Percentiles rank a stretch among this genome's conserved stretches.
Conservation (phyloP, 2,797 vertebrate species). For the Prunella strophiata region DNA sequence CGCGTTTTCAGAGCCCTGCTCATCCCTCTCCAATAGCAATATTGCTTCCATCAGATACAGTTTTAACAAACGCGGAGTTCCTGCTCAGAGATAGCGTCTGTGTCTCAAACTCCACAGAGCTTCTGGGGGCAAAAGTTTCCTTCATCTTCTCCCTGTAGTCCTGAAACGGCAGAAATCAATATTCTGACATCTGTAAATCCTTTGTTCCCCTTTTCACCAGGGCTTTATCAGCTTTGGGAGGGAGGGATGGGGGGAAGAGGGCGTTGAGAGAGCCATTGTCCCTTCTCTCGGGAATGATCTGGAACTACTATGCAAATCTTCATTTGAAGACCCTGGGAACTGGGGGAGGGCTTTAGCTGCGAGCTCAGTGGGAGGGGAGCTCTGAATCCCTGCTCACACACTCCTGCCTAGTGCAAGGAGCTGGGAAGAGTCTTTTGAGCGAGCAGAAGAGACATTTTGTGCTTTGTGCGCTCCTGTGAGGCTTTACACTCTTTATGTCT, state of each 20-base stretch:
- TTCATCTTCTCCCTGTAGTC: neutral
- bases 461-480: neutral
- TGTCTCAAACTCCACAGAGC: constrained; percentile 38
- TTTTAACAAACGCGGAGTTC: neutral
- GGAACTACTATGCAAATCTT: constrained; percentile 68
- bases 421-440: neutral
- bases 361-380: constrained; percentile 20
- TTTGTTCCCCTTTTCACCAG: constrained; percentile 54
- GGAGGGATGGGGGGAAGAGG: neutral
- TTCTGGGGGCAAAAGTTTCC: neutral
- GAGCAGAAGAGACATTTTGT: neutral
- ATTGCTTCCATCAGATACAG: neutral
- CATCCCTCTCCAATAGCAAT: neutral
- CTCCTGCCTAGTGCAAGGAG: neutral
- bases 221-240: constrained; percentile 33
- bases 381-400: neutral
- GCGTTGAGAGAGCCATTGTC: constrained; percentile 52
- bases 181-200: constrained; percentile 57
- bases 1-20: neutral
- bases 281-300: constrained; percentile 55
- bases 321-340: constrained; percentile 71
- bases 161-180: constrained; percentile 34
- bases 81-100: neutral
- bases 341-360: constrained; percentile 52
- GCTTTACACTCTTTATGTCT: neutral